Conservation (phyloP, 2,797 vertebrate species). For the Lithobates pipiens region DNA sequence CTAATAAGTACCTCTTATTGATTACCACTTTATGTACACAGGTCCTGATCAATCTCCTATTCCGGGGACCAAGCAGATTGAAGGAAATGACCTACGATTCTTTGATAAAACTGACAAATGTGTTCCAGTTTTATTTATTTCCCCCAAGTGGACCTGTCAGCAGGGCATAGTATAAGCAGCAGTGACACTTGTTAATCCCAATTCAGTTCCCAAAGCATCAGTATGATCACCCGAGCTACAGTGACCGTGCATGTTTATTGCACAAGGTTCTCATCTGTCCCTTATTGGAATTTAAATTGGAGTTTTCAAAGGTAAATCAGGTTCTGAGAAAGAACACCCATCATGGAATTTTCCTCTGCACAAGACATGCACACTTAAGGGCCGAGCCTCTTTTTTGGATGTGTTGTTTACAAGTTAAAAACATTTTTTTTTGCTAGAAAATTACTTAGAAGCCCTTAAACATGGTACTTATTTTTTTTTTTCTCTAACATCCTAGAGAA, state of each 20-base stretch:
- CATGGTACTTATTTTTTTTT: too few relatives aligned
- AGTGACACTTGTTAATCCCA: too few relatives aligned
- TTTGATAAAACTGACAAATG: neutral
- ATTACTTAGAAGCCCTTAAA: too few relatives aligned
- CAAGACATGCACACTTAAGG: neutral
- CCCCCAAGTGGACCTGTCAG: neutral
- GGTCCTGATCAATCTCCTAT: neutral
- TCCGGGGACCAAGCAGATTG: neutral
- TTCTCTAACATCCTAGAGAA: too few relatives aligned
- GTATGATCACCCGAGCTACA: too few relatives aligned
- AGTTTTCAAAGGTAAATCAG: neutral
- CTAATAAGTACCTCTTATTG: slow-evolving; percentile 5
- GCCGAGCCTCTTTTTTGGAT: too few relatives aligned
- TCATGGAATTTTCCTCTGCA: neutral
- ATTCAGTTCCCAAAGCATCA: too few relatives aligned
- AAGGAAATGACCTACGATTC: neutral
- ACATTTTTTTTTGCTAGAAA: too few relatives aligned
- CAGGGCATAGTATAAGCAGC: neutral
- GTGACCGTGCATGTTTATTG: too few relatives aligned
- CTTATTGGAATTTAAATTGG: too few relatives aligned
- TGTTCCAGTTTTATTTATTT: neutral
- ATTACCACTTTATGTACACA: neutral
- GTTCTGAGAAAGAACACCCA: neutral
- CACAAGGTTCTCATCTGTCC: too few relatives aligned
- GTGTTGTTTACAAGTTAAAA: too few relatives aligned